Base-by-base conservation (phyloP, 2,888 invertebrate genomes). In the Sinotaia quadrata region DNA sequence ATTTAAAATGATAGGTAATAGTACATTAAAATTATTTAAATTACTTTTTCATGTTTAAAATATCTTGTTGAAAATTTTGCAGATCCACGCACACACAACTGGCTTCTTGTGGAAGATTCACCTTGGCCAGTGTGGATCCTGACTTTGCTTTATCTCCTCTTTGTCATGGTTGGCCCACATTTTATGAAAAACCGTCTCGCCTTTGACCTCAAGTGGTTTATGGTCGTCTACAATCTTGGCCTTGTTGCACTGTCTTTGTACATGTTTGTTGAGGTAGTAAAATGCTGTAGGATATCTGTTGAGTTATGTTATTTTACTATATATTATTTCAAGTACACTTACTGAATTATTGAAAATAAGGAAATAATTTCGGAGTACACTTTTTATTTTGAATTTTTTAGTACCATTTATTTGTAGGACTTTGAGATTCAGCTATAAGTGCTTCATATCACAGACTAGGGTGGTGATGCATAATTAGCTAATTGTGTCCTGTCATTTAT, bases 221-320 rank as follows among this genome's bases (percentile, higher is more conserved):
- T 97, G 74, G 92, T 97, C 67, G 92, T 93, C 3, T 96, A 97
- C 87, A 97, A 97, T 88, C 89, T 96, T 73, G 91, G 92, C 0
- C 94, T 96, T 93, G 94, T 95, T 3, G 89, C 89, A 0, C 89
- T 97, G 58, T 97, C 96, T 86, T 91, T 92, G 4, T 95, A 94
- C 84, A 97, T 97, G 86, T 93, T 94, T 63, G 88, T 92, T 71
- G 93, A 95, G 90, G 93, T 93, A 87, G 81, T 80, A n/a, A n/a
- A n/a, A n/a, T n/a, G n/a, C n/a, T n/a, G n/a, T n/a, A n/a, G 72
- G 15, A 37, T 1, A 15, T n/a, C 10, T 15, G 27, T 18, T 34
- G 18, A 18, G 8, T 31, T 10, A 12, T 18, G 37, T 21, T 18
- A 21, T 15, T 21, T 36, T 33, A 18, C n/a, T 21, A 58, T n/a